phyloP scores from a whole-genome alignment of 2,113 vertebrate genomes.

The Austrofundulus limnaeus region DNA sequence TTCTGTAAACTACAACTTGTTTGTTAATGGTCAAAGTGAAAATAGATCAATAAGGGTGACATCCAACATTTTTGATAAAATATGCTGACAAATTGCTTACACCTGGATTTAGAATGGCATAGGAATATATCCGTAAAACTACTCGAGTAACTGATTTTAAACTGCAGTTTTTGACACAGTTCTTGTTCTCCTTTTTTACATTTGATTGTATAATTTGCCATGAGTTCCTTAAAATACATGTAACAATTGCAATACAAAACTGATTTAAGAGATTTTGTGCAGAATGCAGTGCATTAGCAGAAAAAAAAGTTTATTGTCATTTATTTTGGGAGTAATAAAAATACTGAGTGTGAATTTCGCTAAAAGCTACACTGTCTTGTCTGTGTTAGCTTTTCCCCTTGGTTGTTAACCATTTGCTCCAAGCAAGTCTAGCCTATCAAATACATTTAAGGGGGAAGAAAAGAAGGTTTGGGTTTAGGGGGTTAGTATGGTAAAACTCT shows the following conservation, averaged over 20 bases:
- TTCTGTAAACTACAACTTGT: too few species aligned
- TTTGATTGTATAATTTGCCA: too few species aligned
- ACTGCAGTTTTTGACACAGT: too few species aligned
- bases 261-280: slow-evolving; percentile 12
- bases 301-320: slow-evolving; percentile 14
- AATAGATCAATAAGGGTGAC: too few species aligned
- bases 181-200: too few species aligned
- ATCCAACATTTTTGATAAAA: too few species aligned
- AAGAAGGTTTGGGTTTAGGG: slow-evolving; percentile 54
- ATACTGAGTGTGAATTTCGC: slow-evolving; percentile 36
- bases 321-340: slow-evolving; percentile 17
- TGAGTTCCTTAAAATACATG: neutral
- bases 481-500: slow-evolving; percentile 65
- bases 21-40: too few species aligned
- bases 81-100: too few species aligned
- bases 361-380: slow-evolving; percentile 48
- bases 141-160: too few species aligned
- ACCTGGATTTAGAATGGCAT: too few species aligned
- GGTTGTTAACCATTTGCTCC: slow-evolving; percentile 68
- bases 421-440: slow-evolving; percentile 59
- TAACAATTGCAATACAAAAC: slow-evolving; percentile 20
- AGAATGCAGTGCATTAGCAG: neutral
- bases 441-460: slow-evolving; percentile 42
- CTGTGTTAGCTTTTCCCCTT: slow-evolving; percentile 56
- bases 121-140: too few species aligned